Evolutionary conservation across 1,140 invertebrate species (phyloP), one percentile per base, ranked within the genome.

Genomic region (Drosophila ananassae): DNA sequence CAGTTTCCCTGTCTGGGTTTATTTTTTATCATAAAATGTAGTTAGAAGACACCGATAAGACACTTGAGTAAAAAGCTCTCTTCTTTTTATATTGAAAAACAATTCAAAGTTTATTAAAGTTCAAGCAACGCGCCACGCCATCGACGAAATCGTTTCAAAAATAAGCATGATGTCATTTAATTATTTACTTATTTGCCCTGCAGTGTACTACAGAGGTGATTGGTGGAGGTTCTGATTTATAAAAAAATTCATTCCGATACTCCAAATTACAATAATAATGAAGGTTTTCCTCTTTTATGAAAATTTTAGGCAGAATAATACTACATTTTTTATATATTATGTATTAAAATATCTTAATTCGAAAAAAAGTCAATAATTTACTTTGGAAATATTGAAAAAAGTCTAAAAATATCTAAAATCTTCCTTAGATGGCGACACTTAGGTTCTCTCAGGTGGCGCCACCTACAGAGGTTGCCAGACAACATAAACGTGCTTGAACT

Each of bases 41-140:
- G 17, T 17, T 17, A 17, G 17, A 17, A 17, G 1, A 17, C 17
- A 17, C 17, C 17, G 17, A 17, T 17, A 17, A 17, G 17, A 17
- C 17, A 17, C 17, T 17, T 17, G 17, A 17, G 1, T 17, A 17
- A 17, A 17, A 17, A n/a, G n/a, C n/a, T n/a, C n/a, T n/a, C n/a
- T n/a, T n/a, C n/a, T n/a, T n/a, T n/a, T n/a, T n/a, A 17, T 1
- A 17, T 17, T 17, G 17, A 17, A 17, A 17, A 17, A 17, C 17
- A 17, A 17, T 17, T 17, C 17, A 83, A 89, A 87, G 83, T 87
- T 87, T 83, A 89, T 89, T 79, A 32, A 79, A 78, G 83, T 89
- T 87, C 83, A 89, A 73, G 50, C 54, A 6, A 17, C 6, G 24
- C 46, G 10, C 1, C 34, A 10, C 34, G 34, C 32, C 32, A 34